Percentiles rank a stretch among this genome's conserved stretches.
These are phyloP conservation scores for Diadegma fenestrale DNA, from an alignment of 2,888 invertebrate species.

Conservation along the genomic window DNA sequence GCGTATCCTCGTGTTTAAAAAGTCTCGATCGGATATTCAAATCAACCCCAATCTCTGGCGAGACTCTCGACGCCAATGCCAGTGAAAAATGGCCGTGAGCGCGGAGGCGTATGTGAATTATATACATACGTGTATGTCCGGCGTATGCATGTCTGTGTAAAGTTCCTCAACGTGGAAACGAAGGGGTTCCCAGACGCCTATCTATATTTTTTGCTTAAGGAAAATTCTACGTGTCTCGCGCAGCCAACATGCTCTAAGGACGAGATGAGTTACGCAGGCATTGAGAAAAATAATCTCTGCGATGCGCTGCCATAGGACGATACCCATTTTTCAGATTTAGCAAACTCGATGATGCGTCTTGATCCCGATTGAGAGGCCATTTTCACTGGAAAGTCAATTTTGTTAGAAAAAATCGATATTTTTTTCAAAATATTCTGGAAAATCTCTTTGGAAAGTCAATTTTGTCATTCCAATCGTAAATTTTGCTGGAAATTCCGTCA, in stretches of 20 bases:
- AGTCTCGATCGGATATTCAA: conserved; percentile 41
- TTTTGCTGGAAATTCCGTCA: no score
- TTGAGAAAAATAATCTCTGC: conserved; percentile 19
- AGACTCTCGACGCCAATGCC: conserved; percentile 74
- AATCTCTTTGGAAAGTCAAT: no score
- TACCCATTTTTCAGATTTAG: no score
- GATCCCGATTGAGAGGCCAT: background rate
- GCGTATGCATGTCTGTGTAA: conserved; percentile 1
- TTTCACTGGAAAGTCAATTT: no score
- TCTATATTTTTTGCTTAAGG: conserved; percentile 71
- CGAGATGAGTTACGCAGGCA: background rate
- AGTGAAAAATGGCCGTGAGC: conserved; percentile 76
- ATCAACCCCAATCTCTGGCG: conserved; percentile 36
- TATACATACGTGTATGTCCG: conserved; percentile 29
- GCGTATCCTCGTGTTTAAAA: background rate
- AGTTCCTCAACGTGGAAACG: conserved; percentile 74
- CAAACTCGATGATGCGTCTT: background rate
- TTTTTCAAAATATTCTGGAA: no score
- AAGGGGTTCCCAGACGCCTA: conserved; percentile 76
- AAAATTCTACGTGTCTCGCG: conserved; percentile 62
- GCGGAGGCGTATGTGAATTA: conserved; percentile 69
- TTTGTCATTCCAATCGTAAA: no score
- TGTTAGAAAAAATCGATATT: no score
- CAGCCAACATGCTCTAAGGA: conserved; percentile 1
- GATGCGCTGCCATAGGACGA: background rate